Evolutionary conservation across 2,797 vertebrate genomes (phyloP), one percentile per base, ranked within the genome.

Genomic region (Oreochromis mossambicus): DNA sequence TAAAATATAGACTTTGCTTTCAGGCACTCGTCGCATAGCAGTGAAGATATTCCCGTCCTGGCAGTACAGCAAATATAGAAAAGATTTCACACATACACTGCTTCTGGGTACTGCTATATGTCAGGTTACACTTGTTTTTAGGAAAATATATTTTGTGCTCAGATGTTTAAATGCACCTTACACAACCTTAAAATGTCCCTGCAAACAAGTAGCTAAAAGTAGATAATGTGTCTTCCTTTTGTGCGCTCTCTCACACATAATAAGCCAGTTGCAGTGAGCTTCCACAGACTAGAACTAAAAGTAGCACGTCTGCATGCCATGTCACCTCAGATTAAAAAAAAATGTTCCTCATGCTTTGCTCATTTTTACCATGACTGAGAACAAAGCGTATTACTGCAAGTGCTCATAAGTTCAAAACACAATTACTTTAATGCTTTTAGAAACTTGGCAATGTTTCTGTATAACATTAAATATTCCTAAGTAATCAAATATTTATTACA

Each of bases 81-180:
- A 79, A 46, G 29, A 21, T 83, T 85, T 80, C 48, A 54, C 46
- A 80, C 43, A 52, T 38, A 43, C 32, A 80, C 52, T 11, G 24
- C 82, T 46, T 82, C 12, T 26, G 24, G 24, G 52, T 63, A 32
- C 43, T 1, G 15, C 63, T 50, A 81, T 51, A 81, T 34, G 46
- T 81, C 68, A n/a, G 46, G 70, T 36, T 68, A 36, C 77, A 76
- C 58, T 63, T 54, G 4, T 73, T 75, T 82, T 41, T 38, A 26
- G 10, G 8, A 48, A 73, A 46, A 48, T 48, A 73, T 68, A 32
- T 58, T 75, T 85, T 75, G 82, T 83, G 38, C 43, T 86, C 38
- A 66, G 24, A 86, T 56, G 56, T 75, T 78, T 21, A 77, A 87
- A 87, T 82, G 52, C 29, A 85, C 55, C 81, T 82, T 54, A 82